Evolutionary conservation across 2,797 vertebrate genomes (phyloP).

Genomic region (Leptodactylus fallax): DNA sequence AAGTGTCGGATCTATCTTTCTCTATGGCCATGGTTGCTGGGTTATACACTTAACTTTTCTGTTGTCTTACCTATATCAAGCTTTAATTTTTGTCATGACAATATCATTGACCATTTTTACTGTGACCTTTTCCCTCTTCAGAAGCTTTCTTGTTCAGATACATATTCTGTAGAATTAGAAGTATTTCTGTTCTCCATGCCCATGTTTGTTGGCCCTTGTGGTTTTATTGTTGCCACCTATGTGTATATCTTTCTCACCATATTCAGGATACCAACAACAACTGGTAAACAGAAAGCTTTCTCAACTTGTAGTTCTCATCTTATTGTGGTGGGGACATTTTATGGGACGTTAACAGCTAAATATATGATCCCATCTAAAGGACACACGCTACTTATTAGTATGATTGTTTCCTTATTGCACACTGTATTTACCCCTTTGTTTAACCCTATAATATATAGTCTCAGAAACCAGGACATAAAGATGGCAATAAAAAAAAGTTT

Average conservation of each 20-base stretch:
- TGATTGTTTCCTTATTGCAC: constrained; percentile 33
- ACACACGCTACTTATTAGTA: constrained; percentile 28
- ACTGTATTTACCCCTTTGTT: constrained; percentile 43
- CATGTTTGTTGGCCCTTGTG: constrained; percentile 28
- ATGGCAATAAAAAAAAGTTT: constrained; percentile 10
- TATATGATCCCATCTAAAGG: constrained; percentile 48
- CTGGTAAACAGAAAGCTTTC: constrained; percentile 60
- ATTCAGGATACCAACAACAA: constrained; percentile 24
- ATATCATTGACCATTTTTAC: constrained; percentile 41
- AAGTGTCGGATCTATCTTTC: background rate
- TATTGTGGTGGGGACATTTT: constrained; percentile 65
- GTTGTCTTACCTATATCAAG: background rate
- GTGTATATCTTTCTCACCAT: background rate
- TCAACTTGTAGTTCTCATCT: constrained; percentile 70
- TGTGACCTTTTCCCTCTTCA: constrained; percentile 28
- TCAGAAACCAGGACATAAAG: constrained; percentile 44
- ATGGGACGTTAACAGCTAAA: constrained; percentile 54
- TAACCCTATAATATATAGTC: constrained; percentile 47
- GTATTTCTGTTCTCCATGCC: constrained; percentile 11
- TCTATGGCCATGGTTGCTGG: constrained; percentile 13
- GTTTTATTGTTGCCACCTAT: constrained; percentile 19
- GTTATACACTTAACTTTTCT: background rate
- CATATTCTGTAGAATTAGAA: constrained; percentile 1
- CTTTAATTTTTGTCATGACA: constrained; percentile 30
- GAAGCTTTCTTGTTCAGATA: constrained; percentile 42